Conservation (phyloP, 2,113 vertebrate genomes). For the Trematomus loennbergii region DNA sequence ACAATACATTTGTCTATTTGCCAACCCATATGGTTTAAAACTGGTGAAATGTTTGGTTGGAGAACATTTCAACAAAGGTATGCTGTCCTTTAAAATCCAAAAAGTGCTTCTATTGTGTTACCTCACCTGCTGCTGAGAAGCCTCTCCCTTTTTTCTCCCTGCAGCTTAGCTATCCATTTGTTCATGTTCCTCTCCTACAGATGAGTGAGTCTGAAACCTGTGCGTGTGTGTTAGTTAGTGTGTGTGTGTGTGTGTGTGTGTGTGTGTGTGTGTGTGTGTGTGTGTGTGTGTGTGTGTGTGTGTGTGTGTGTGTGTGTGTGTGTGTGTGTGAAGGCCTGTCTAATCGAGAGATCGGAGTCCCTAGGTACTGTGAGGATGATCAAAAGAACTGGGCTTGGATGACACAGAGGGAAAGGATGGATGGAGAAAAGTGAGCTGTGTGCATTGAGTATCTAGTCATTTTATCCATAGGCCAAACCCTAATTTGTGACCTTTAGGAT, state of each 20-base stretch:
- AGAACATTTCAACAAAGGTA: not conserved
- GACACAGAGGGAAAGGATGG: not conserved
- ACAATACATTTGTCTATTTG: not conserved
- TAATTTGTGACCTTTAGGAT: not conserved
- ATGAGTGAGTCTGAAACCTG: conserved; percentile 38
- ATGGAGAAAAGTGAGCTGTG: not conserved
- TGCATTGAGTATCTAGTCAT: not conserved
- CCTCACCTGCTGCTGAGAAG: conserved; percentile 10
- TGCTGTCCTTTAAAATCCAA: not conserved
- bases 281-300: conserved; percentile 12
- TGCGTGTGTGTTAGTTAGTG: not conserved
- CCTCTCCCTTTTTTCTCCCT: conserved; percentile 6
- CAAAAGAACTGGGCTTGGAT: conserved; percentile 39
- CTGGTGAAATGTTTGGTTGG: not conserved
- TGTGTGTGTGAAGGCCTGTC: conserved; percentile 21
- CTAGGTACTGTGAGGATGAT: conserved; percentile 54
- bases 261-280: conserved; percentile 3
- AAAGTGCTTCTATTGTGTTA: not conserved
- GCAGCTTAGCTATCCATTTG: conserved; percentile 47
- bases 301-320: conserved; percentile 25
- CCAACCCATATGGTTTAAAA: not conserved
- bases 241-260: conserved; percentile 16
- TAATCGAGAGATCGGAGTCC: conserved; percentile 25
- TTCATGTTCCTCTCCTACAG: conserved; percentile 29
- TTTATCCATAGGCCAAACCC: not conserved